These are phyloP conservation scores for Naja naja DNA, from an alignment of 2,113 vertebrate species.

Conservation along the genomic window DNA sequence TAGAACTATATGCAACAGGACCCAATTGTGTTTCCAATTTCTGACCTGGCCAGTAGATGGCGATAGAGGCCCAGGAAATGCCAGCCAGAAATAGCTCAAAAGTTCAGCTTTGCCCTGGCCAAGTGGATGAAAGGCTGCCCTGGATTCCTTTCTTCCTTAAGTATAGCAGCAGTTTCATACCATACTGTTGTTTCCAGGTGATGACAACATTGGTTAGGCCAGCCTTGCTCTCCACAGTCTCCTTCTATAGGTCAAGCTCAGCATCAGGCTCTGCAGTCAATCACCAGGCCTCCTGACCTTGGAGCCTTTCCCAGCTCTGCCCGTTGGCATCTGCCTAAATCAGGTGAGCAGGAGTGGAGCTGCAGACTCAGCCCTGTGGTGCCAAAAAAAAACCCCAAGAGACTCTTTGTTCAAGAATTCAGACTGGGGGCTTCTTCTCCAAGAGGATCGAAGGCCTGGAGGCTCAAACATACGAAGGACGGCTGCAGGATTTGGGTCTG, in stretches of 20 bases:
- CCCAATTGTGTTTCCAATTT: neutral
- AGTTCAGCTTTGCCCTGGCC: neutral
- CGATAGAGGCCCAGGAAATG: neutral
- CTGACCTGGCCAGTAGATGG: neutral
- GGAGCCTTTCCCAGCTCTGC: neutral
- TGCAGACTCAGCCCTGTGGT: neutral
- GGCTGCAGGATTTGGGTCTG: no score
- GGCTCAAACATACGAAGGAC: no score
- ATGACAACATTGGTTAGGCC: neutral
- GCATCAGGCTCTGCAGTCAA: neutral
- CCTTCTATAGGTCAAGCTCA: neutral
- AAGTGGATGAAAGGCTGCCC: neutral
- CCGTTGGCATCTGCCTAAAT: neutral
- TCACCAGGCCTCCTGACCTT: neutral
- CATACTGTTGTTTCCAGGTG: neutral
- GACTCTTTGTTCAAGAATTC: neutral
- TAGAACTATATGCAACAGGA: fast-evolving
- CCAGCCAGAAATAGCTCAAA: neutral
- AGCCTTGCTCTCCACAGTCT: neutral
- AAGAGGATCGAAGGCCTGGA: no score
- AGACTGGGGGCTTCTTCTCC: neutral
- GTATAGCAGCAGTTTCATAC: neutral
- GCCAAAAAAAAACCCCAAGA: neutral
- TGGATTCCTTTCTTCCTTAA: neutral
- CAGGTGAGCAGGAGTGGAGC: neutral